Base-by-base conservation (phyloP, 2,888 invertebrate genomes). In the Luperina nickerlii region DNA sequence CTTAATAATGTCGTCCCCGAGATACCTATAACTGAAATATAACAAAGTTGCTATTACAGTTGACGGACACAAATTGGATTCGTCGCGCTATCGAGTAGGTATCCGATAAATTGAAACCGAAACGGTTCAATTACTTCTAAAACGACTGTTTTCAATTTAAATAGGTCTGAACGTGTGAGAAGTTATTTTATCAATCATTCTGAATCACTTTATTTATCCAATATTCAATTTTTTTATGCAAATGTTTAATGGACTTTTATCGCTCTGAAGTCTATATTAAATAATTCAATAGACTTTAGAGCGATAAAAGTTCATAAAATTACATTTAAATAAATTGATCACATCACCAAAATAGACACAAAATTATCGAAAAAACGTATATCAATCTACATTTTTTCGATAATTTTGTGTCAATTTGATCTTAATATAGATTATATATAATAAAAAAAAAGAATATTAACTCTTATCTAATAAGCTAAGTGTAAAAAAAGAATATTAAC, bases 61-160 rank as follows among this genome's bases (percentile, higher is more conserved):
- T 27, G 51, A 27, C 15, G 42, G 20, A 62, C 38, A 63, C 62
- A 71, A 82, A 82, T 82, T 85, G 82, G 27, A 81, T 81, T 85
- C 18, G 54, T 85, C 32, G 18, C 68, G 42, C 48, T 27, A 67
- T 67, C 51, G 24, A 45, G 51, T 62, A 62, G 9, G 8, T 73
- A 48, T 62, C n/a, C 62, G 27, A 54, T 74, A 66, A 80, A 82
- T 74, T 81, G 54, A 42, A 66, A 67, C 18, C 48, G 32, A 81
- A 73, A 65, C 60, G 69, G 54, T 48, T 70, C 74, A 84, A 42
- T 82, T 74, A 74, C 18, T 74, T 42, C 8, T 54, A 74, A 45
- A 63, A 62, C 38, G 24, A 57, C 38, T 57, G 70, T 69, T 48
- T 74, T 27, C 27, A 66, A 73, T 69, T 70, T 70, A 69, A 70